These are phyloP conservation scores for Pavo muticus DNA, from an alignment of 2,113 vertebrate species.

Conservation along the genomic window DNA sequence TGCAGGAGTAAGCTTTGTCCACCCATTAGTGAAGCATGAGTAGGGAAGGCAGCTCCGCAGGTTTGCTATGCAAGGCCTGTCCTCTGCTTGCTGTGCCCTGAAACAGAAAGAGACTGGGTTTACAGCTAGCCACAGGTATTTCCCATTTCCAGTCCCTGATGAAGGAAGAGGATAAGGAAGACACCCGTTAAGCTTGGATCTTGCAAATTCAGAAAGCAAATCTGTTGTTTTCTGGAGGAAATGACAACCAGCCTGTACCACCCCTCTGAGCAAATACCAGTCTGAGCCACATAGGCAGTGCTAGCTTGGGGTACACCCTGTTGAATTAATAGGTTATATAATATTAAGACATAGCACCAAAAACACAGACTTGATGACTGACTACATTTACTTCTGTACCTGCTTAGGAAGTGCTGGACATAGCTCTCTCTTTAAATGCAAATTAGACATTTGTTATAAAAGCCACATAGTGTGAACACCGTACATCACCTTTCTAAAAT, in stretches of 20 bases:
- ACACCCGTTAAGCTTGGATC: background rate
- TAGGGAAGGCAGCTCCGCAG: background rate
- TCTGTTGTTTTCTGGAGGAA: background rate
- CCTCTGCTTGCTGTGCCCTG: background rate
- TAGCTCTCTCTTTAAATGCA: background rate
- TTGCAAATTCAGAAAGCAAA: background rate
- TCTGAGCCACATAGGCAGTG: background rate
- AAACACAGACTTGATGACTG: background rate
- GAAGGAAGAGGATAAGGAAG: background rate
- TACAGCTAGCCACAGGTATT: background rate
- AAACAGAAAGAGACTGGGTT: background rate
- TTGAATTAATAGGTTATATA: background rate
- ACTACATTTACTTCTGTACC: background rate
- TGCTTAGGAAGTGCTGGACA: background rate
- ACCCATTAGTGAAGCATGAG: rapidly evolving
- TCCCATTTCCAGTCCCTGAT: background rate
- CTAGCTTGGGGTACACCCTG: background rate
- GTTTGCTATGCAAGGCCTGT: background rate
- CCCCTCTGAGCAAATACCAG: background rate
- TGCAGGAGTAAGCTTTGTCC: background rate
- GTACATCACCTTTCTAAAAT: background rate
- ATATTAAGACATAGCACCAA: background rate
- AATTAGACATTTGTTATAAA: background rate
- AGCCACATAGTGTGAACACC: background rate
- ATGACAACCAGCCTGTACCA: background rate